Percentiles rank a stretch among this genome's conserved stretches.
Evolutionary conservation across 37 sponge, comb jelly and placozoan species (phyloP).

Genomic region (Amphimedon queenslandica): DNA sequence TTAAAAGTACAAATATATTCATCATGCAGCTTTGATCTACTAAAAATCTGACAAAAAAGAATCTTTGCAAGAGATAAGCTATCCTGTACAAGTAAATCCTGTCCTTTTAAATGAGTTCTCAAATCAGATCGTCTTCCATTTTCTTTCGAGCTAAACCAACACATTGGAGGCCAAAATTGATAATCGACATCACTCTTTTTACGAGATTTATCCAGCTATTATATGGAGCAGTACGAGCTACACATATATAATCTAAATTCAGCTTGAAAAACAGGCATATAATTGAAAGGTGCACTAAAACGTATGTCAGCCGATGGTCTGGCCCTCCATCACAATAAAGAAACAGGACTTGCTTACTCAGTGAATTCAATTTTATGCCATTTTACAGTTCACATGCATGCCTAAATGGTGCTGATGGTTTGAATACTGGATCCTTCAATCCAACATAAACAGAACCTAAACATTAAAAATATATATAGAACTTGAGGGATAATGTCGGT

Average conservation of each 20-base stretch:
- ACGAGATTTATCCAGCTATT: constrained; percentile 27
- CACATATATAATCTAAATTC: constrained; percentile 12
- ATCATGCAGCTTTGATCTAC: background rate
- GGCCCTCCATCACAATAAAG: constrained; percentile 58
- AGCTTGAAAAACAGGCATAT: background rate
- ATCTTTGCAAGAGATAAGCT: background rate
- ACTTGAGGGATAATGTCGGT: too few relatives aligned
- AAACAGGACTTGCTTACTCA: constrained; percentile 17
- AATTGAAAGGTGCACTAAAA: background rate
- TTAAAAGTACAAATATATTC: background rate
- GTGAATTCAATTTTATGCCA: background rate
- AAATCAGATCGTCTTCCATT: background rate
- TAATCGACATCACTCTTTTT: constrained; percentile 10
- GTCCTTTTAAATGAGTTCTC: background rate
- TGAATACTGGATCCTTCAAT: constrained; percentile 42
- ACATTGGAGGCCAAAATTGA: constrained; percentile 7
- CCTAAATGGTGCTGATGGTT: constrained; percentile 39
- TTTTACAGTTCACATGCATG: constrained; percentile 33
- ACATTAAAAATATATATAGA: too few relatives aligned
- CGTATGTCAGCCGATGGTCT: constrained; percentile 39
- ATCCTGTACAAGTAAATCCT: background rate
- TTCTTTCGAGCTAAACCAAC: constrained; percentile 5
- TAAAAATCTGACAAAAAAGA: constrained; percentile 3
- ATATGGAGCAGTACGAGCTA: background rate
- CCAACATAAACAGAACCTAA: too few relatives aligned